Evolutionary conservation across 2,888 invertebrate species (phyloP), one percentile per base, ranked within the genome.

Genomic region (Charanyca ferruginea): DNA sequence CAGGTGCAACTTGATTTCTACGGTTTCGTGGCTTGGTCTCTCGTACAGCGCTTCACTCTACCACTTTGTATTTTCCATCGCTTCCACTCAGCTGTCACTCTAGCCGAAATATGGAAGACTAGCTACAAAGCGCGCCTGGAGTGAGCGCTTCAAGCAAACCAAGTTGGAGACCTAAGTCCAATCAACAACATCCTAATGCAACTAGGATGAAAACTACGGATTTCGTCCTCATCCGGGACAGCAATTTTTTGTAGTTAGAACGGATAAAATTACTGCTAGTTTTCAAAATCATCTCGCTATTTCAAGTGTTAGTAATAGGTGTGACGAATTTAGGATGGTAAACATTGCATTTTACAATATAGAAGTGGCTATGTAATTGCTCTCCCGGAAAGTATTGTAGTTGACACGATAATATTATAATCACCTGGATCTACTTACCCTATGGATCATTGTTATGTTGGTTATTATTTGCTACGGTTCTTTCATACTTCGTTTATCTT

Each of bases 31-130:
- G 97, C 99, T 76, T 99, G 99, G 99, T 97, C 98, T 60, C 97
- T 99, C 81, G 98, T 99, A 53, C 98, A 98, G 92, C 98, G 99
- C 86, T 97, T 99, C 87, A 98, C 98, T 83, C 96, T 99, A 80
- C 99, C 99, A 44, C 97, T 99, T 81, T 98, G 98, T 96, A 99
- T 99, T 91, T 99, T 99, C 97, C 99, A 99, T 94, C 97, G 99
- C 84, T 99, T 99, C 97, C 98, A 99, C 93, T 98, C 98, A 71
- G 98, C 98, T 32, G 98, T 99, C 38, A 98, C 98, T 95, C 97
- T 99, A 80, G 98, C 98, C 79, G 98, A 99, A 96, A 98, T 99
- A 84, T 99, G 99, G 99, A 99, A 99, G 96, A 98, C 98, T 84
- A 98, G 98, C 93, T 98, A 98, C 96, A 98, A 98, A 96, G 98